Percentiles rank a stretch among this genome's conserved stretches.
phyloP scores from a whole-genome alignment of 2,113 vertebrate species.

The Cavia porcellus region DNA sequence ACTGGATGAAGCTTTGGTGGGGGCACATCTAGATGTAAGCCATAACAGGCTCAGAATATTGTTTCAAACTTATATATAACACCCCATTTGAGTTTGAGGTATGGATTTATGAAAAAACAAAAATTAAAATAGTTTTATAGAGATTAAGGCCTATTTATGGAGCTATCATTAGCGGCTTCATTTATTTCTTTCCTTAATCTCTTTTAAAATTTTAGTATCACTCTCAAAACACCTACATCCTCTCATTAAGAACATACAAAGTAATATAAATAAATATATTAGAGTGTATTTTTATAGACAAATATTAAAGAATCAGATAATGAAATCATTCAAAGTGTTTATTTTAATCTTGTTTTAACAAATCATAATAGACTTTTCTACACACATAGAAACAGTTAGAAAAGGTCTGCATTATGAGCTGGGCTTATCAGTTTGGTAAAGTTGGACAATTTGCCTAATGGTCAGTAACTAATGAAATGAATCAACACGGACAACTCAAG shows the following conservation, averaged over 20 bases:
- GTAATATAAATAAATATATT: not conserved
- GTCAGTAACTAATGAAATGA: not conserved
- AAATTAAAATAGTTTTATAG: not conserved
- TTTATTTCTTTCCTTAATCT: not conserved
- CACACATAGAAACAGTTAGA: not conserved
- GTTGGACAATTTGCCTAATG: not conserved
- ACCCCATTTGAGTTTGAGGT: not conserved
- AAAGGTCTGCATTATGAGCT: not conserved
- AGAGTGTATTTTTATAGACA: not conserved
- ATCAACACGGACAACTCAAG: not conserved
- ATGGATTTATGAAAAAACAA: not conserved
- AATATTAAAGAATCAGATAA: conserved; percentile 1
- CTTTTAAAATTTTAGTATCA: not conserved
- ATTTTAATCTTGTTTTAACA: not conserved
- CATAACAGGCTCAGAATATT: not conserved
- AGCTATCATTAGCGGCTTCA: not conserved
- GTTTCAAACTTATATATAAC: not conserved
- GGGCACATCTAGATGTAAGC: not conserved
- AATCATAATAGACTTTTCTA: not conserved
- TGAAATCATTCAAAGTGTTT: not conserved
- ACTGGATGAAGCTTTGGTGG: not conserved
- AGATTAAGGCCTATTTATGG: not conserved
- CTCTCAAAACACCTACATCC: not conserved
- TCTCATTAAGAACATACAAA: not conserved
- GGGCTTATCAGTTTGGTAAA: not conserved